These are phyloP conservation scores for Melanocharis versteri DNA, from an alignment of 2,113 vertebrate genomes.

Conservation along the genomic window DNA sequence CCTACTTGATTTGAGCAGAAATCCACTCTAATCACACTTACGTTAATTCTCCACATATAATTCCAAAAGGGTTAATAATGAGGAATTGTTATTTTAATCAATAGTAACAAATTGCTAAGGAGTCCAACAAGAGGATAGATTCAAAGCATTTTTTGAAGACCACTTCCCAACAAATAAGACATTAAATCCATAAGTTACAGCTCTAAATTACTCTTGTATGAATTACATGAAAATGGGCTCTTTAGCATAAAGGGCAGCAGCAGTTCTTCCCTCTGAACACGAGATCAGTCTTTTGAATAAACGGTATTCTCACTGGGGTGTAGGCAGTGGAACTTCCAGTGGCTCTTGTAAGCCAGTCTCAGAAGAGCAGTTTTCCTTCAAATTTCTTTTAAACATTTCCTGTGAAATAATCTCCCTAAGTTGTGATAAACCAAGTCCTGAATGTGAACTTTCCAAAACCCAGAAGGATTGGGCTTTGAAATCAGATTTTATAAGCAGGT, in stretches of 20 bases:
- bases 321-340: not conserved
- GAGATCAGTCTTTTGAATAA: not conserved
- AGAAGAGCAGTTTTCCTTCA: not conserved
- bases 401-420: not conserved
- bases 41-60: not conserved
- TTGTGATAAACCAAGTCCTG: not conserved
- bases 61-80: not conserved
- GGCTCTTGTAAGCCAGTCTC: not conserved
- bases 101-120: not conserved
- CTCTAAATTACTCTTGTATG: not conserved
- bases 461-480: not conserved
- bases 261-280: not conserved
- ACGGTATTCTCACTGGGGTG: not conserved
- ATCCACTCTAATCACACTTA: not conserved
- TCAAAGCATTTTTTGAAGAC: conserved; percentile 24
- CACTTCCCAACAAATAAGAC: not conserved
- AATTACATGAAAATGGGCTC: not conserved
- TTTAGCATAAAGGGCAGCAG: not conserved
- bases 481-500: not conserved
- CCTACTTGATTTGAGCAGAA: not conserved
- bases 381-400: not conserved
- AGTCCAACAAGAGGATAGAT: not conserved
- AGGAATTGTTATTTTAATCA: not conserved
- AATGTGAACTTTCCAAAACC: not conserved
- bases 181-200: not conserved